A percentile compares a stretch with the other conserved stretches of the same genome.
phyloP scores from a whole-genome alignment of 2,797 vertebrate genomes.

The Gymnoscopelus microlampas region DNA sequence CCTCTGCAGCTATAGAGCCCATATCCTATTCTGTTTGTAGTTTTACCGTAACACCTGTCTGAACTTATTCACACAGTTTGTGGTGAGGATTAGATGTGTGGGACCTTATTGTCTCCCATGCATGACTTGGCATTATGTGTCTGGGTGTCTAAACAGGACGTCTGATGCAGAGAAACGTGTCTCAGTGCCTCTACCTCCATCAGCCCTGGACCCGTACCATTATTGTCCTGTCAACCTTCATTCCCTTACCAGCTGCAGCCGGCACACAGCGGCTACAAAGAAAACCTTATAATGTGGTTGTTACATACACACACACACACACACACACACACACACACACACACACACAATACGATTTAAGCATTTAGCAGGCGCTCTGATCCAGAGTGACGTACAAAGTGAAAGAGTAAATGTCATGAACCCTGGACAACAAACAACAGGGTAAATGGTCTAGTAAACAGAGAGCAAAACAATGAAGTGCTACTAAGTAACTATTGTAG shows the following conservation, averaged over 20 bases:
- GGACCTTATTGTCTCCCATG: conserved; percentile 67
- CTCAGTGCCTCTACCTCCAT: conserved; percentile 62
- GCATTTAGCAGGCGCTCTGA: no score
- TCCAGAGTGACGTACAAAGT: no score
- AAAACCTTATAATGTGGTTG: background rate
- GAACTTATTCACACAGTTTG: conserved; percentile 68
- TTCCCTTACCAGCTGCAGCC: no score
- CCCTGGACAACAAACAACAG: no score
- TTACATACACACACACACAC: conserved; percentile 18
- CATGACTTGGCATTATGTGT: conserved; percentile 71
- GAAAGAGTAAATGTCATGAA: no score
- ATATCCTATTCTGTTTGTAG: no score
- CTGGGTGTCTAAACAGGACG: conserved; percentile 60
- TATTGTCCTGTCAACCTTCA: no score
- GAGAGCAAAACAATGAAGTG: no score
- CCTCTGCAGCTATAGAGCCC: no score
- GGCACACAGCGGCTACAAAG: background rate
- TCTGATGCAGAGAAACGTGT: conserved; percentile 54
- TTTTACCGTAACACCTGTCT: background rate
- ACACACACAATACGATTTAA: background rate
- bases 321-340: background rate
- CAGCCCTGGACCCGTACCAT: conserved; percentile 46
- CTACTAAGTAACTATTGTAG: no score
- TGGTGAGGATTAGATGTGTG: conserved; percentile 60
- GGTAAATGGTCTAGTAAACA: no score